phyloP scores from a whole-genome alignment of 2,797 vertebrate genomes.

The Falco columbarius region DNA sequence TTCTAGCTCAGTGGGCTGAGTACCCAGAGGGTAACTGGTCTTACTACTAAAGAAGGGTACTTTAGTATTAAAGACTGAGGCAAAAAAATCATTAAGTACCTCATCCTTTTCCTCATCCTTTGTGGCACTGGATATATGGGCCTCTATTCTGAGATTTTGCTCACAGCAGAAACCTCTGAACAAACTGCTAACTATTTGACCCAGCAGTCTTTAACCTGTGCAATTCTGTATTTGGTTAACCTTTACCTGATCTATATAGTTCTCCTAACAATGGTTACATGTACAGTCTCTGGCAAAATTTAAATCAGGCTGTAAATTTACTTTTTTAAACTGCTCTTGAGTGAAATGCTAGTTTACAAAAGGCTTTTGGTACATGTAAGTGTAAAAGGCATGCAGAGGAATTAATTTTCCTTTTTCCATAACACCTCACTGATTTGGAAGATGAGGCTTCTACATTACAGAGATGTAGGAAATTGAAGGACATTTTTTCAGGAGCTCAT shows the following conservation, averaged over 20 bases:
- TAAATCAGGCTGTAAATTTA: background rate
- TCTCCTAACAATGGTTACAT: background rate
- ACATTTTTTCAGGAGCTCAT: background rate
- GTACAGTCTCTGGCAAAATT: background rate
- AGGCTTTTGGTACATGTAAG: background rate
- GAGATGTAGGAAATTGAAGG: background rate
- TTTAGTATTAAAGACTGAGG: too few relatives aligned
- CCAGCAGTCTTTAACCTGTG: background rate
- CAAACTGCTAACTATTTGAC: background rate
- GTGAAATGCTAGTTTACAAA: background rate
- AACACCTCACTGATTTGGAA: background rate
- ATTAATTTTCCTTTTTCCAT: background rate
- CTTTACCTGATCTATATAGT: background rate
- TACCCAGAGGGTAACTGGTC: too few relatives aligned
- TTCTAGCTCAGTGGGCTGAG: too few relatives aligned
- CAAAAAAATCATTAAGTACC: too few relatives aligned
- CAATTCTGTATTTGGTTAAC: background rate
- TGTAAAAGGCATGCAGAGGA: background rate
- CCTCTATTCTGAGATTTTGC: background rate
- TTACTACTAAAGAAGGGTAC: too few relatives aligned
- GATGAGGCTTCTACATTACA: background rate
- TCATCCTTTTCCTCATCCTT: too few relatives aligned
- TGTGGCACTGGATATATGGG: too few relatives aligned
- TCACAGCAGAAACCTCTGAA: background rate
- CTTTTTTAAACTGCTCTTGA: background rate